Evolutionary conservation across 53 echinoderm and acorn worm species (phyloP).

Genomic region (Echinometra lucunter): DNA sequence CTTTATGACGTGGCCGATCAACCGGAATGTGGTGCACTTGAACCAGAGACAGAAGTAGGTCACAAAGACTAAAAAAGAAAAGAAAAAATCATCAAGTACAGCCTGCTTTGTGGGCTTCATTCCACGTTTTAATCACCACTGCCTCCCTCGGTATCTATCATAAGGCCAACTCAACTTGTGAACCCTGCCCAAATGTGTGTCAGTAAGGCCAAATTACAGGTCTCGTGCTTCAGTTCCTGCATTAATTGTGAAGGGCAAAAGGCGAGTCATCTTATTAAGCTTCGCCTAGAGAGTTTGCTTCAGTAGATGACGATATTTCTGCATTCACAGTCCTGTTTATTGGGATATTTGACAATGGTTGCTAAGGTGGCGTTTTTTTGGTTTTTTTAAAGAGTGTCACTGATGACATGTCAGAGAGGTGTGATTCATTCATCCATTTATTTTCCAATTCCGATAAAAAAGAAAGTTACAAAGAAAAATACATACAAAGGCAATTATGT

Average conservation of each 20-base stretch:
- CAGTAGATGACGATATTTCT: neutral
- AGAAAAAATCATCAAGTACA: too few species aligned
- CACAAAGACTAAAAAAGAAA: neutral
- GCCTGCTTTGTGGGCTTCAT: neutral
- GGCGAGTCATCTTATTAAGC: too few species aligned
- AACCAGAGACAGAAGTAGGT: constrained; percentile 25
- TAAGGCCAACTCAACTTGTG: neutral
- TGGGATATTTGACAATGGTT: neutral
- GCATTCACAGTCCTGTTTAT: neutral
- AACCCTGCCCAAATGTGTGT: constrained; percentile 26
- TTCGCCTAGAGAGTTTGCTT: neutral
- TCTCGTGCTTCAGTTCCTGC: neutral
- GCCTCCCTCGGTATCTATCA: neutral
- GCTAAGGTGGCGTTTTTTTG: too few species aligned
- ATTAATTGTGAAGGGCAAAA: neutral
- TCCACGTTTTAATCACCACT: constrained; percentile 19
- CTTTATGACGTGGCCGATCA: neutral
- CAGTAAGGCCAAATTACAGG: constrained; percentile 22
- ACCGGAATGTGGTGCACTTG: constrained; percentile 37
- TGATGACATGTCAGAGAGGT: neutral
- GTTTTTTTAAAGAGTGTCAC: neutral
- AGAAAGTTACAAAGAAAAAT: too few species aligned
- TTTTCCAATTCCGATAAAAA: too few species aligned
- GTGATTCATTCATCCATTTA: too few species aligned
- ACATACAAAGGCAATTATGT: too few species aligned